Conservation (phyloP, 2,113 vertebrate species). For the human (Homo sapiens) region DNA sequence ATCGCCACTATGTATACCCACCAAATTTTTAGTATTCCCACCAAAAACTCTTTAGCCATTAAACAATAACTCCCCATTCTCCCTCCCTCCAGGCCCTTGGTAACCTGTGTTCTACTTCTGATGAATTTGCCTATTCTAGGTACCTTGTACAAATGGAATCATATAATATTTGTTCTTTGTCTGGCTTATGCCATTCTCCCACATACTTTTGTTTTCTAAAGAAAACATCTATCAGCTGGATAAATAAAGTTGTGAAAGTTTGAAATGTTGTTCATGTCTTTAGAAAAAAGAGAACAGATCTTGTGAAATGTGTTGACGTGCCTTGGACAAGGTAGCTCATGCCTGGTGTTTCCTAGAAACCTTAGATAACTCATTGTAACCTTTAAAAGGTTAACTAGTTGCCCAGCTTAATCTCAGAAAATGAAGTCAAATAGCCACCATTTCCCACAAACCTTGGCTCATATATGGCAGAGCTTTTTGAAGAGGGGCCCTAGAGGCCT, state of each 20-base stretch:
- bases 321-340: neutral
- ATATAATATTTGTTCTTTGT: neutral
- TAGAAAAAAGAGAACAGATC: conserved; percentile 6
- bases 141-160: neutral
- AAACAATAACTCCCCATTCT: neutral
- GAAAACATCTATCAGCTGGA: neutral
- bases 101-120: neutral
- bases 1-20: neutral
- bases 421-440: neutral
- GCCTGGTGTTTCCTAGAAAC: neutral
- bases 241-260: conserved; percentile 38
- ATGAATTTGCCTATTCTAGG: neutral
- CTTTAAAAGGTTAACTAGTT: neutral
- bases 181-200: neutral
- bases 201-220: neutral
- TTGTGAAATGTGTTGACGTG: neutral
- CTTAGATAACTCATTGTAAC: neutral
- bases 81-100: rapidly evolving
- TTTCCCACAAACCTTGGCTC: neutral
- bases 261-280: neutral
- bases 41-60: neutral
- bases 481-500: neutral
- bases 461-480: neutral
- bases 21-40: neutral
- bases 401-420: neutral